Evolutionary conservation across 2,113 vertebrate genomes (phyloP).

Genomic region (Plotosus lineatus): DNA sequence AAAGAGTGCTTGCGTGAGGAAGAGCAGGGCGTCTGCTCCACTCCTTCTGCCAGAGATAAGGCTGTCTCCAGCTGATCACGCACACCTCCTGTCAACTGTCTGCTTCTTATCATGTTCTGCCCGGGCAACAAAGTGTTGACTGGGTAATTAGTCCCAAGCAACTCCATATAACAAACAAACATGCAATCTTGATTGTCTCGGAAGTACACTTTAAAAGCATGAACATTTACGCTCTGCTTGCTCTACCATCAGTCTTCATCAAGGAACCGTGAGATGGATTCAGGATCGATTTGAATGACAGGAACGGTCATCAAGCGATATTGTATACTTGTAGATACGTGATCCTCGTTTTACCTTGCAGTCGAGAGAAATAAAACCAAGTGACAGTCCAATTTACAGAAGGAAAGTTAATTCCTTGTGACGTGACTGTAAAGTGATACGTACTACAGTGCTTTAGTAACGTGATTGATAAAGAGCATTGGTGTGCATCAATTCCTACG

Average conservation of each 20-base stretch:
- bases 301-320: background rate
- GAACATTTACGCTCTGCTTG: background rate
- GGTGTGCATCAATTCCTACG: constrained; percentile 59
- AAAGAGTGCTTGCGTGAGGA: constrained; percentile 67
- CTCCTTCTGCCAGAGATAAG: constrained; percentile 74
- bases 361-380: background rate
- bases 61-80: constrained; percentile 73
- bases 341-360: background rate
- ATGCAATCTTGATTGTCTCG: constrained; percentile 14
- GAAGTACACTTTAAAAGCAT: constrained; percentile 7
- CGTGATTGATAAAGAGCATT: constrained; percentile 60
- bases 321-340: background rate
- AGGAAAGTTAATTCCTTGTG: background rate
- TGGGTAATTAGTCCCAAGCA: constrained; percentile 69
- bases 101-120: constrained; percentile 71
- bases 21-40: constrained; percentile 67
- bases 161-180: constrained; percentile 50
- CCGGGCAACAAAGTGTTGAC: constrained; percentile 62
- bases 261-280: background rate
- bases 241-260: background rate
- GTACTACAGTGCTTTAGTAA: constrained; percentile 30
- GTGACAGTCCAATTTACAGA: background rate
- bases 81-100: constrained; percentile 78
- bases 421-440: background rate
- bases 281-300: background rate